Base-by-base conservation (phyloP, 2,888 invertebrate species). In the Melitaea athalia region DNA sequence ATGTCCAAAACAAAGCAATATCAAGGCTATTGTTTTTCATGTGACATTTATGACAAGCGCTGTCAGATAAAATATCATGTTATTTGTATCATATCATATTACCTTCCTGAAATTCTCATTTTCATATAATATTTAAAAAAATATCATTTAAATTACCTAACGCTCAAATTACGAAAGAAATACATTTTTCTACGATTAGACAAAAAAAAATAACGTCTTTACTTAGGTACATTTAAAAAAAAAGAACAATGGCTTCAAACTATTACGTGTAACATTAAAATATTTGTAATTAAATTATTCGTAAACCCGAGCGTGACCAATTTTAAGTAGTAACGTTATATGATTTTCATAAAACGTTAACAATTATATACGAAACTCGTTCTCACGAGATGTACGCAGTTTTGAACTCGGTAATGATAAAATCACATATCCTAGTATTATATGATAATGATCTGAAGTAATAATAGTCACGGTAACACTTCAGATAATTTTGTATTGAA, bases 321-420 rank as follows among this genome's bases (percentile, higher is more conserved):
- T 64, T 42, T 50, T n/a, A 67, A 67, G 72, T 59, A 62, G 68
- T 50, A 62, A 72, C 72, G 77, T 55, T 55, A 55, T 55, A 55
- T 72, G 72, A 72, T 67, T 77, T 55, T 71, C 67, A 71, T 66
- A 68, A 70, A 70, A 67, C 65, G 70, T 63, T 67, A 68, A 73
- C 69, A 79, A 79, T 77, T 72, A 77, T 63, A 59, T 66, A 59
- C 63, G 69, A 68, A 77, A 76, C 77, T 73, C 72, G 75, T 81
- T 81, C 82, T 75, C 82, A 76, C 71, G 74, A 74, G 72, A 74
- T 72, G 64, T 71, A 72, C 70, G 67, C 49, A 49, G 33, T 57
- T 38, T 55, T 65, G 53, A 11, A 59, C 49, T n/a, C n/a, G n/a
- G 43, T 65, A 62, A 64, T 63, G 59, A 55, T 63, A 63, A 67